These are phyloP conservation scores for Dione vanillae DNA, from an alignment of 2,888 invertebrate genomes.

Conservation along the genomic window DNA sequence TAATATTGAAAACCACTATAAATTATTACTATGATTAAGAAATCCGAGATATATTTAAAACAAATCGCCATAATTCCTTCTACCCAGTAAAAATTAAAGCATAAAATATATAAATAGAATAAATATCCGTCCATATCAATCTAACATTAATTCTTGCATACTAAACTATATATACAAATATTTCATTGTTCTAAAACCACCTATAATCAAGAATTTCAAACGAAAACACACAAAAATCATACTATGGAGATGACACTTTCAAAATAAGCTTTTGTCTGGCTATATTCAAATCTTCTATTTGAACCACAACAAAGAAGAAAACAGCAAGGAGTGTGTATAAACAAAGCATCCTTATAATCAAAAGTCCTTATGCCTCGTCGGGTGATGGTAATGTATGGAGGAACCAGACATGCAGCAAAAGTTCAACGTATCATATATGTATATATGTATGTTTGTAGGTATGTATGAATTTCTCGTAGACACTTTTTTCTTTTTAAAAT, in stretches of 20 bases:
- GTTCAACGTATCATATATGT: not conserved
- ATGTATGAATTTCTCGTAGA: no score
- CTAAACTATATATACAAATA: no score
- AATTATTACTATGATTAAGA: no score
- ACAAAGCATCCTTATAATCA: conserved; percentile 36
- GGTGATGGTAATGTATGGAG: conserved; percentile 23
- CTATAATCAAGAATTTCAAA: not conserved
- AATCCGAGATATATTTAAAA: not conserved
- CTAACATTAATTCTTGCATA: not conserved
- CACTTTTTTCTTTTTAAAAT: not conserved
- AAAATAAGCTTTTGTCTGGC: conserved; percentile 1
- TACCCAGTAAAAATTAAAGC: no score
- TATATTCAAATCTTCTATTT: conserved; percentile 1
- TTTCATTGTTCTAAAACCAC: not conserved
- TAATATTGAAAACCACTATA: no score
- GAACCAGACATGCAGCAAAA: not conserved
- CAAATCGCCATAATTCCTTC: not conserved
- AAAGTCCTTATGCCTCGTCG: conserved; percentile 23
- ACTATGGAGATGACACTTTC: not conserved
- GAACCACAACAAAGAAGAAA: conserved; percentile 12
- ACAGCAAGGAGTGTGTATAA: conserved; percentile 19
- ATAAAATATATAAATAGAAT: no score
- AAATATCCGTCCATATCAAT: no score
- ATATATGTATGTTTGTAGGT: not conserved
- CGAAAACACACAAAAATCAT: no score